These are phyloP conservation scores for Rafetus swinhoei DNA, from an alignment of 2,113 vertebrate species.

Conservation along the genomic window DNA sequence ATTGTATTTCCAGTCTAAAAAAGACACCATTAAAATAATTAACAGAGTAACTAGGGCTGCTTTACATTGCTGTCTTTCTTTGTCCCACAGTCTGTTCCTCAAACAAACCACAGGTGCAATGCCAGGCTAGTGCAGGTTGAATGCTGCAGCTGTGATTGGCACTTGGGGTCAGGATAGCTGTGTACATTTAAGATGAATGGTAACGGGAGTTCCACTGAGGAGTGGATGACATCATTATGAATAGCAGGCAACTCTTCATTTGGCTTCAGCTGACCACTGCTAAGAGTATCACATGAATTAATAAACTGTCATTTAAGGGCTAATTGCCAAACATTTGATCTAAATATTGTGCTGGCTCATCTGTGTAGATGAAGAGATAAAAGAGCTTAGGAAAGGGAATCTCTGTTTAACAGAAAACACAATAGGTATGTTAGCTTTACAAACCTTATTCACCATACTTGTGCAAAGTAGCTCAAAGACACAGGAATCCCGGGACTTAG, in stretches of 20 bases:
- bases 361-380: neutral
- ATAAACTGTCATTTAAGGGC: neutral
- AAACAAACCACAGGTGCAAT: neutral
- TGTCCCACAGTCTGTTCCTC: fast-evolving
- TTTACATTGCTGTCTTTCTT: conserved; percentile 33
- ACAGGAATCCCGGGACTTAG: neutral
- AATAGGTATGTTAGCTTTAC: neutral
- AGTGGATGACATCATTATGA: fast-evolving
- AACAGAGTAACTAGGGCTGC: conserved; percentile 50
- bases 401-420: neutral
- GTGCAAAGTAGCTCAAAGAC: neutral
- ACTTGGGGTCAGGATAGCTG: fast-evolving
- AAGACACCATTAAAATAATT: conserved; percentile 75
- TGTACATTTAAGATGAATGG: fast-evolving
- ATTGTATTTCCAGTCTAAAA: conserved; percentile 68
- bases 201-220: fast-evolving
- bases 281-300: neutral
- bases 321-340: neutral
- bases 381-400: neutral
- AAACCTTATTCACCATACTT: neutral
- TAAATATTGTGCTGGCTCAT: neutral
- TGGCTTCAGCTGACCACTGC: fast-evolving
- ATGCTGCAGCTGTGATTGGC: fast-evolving
- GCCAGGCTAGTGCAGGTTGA: neutral
- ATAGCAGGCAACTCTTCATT: fast-evolving